Conservation (phyloP, 2,113 vertebrate genomes). For the Macroglossus sobrinus region DNA sequence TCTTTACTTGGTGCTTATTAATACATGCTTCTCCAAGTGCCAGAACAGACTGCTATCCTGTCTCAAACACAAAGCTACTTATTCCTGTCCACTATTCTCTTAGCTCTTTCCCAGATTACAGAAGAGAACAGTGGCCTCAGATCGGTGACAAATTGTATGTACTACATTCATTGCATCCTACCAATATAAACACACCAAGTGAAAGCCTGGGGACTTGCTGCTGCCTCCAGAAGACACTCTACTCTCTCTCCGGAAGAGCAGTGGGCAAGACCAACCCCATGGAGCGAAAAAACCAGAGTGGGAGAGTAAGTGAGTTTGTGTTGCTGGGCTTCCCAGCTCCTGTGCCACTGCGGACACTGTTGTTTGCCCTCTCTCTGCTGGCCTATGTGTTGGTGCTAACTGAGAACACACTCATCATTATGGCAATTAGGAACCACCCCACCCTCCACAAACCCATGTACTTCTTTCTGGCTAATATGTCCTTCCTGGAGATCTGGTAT, state of each 20-base stretch:
- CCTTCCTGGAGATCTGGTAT: constrained; percentile 75
- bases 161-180: background rate
- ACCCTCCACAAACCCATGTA: constrained; percentile 77
- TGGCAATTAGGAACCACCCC: constrained; percentile 49
- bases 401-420: constrained; percentile 70
- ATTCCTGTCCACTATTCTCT: background rate
- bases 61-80: background rate
- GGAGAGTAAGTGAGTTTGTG: constrained; percentile 67
- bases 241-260: background rate
- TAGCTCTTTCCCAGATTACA: background rate
- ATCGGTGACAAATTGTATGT: background rate
- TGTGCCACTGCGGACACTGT: background rate
- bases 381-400: constrained; percentile 68
- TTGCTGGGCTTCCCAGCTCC: constrained; percentile 67
- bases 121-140: background rate
- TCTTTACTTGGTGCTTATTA: background rate
- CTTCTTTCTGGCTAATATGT: constrained; percentile 76
- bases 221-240: background rate
- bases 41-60: background rate
- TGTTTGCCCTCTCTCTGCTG: constrained; percentile 61
- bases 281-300: constrained; percentile 65
- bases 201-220: background rate
- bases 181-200: background rate
- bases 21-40: background rate
- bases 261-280: background rate